Conservation (phyloP, 2,113 vertebrate species). For the Chrysemys picta region DNA sequence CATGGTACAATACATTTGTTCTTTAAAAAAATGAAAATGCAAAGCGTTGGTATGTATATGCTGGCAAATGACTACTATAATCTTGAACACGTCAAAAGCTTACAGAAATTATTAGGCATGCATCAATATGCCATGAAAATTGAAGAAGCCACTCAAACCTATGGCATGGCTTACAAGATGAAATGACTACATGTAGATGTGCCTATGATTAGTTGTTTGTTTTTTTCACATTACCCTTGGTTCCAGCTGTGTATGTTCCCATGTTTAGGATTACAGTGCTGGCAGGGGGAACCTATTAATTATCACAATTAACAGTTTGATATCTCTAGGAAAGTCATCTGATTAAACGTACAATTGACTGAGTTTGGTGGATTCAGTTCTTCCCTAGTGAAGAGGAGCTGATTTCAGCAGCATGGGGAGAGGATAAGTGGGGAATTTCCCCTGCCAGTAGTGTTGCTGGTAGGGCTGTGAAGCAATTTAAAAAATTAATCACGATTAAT, state of each 20-base stretch:
- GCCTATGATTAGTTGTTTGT: constrained; percentile 44
- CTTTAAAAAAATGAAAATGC: constrained; percentile 62
- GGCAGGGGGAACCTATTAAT: not conserved
- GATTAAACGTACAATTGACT: not conserved
- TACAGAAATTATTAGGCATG: constrained; percentile 68
- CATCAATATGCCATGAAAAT: constrained; percentile 54
- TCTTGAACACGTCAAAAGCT: constrained; percentile 70
- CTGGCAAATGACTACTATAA: constrained; percentile 61
- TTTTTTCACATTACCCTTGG: constrained; percentile 32
- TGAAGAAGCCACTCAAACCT: constrained; percentile 53
- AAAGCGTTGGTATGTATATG: constrained; percentile 70
- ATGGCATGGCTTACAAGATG: constrained; percentile 48
- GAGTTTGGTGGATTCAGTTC: constrained; percentile 15
- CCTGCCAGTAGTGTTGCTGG: not conserved
- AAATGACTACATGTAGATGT: constrained; percentile 52
- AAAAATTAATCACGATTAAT: too few species aligned
- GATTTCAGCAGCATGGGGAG: not conserved
- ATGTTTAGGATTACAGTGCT: constrained; percentile 50
- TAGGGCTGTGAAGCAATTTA: too few species aligned
- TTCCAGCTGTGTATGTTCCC: constrained; percentile 60
- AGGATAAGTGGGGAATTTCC: constrained; percentile 4
- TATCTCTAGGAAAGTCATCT: not conserved
- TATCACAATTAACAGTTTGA: not conserved
- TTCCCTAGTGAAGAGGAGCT: constrained; percentile 3
- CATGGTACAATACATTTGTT: constrained; percentile 69